Evolutionary conservation across 2,113 vertebrate genomes (phyloP).

Genomic region (Pelobates fuscus): DNA sequence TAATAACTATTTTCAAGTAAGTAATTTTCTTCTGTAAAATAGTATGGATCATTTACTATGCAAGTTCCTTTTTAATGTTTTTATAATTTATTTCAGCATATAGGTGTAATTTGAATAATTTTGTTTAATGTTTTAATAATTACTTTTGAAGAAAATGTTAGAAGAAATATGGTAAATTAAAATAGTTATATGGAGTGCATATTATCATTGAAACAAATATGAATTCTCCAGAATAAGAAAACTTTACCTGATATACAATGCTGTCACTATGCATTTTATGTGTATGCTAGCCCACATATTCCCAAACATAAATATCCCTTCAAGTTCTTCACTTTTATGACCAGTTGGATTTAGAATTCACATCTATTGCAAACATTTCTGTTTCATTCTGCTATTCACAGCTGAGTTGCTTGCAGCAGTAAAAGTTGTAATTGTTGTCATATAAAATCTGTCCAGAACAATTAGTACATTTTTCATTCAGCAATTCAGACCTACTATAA

Average conservation of each 20-base stretch:
- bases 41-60: too few species aligned
- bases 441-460: constrained; percentile 37
- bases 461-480: constrained; percentile 19
- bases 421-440: constrained; percentile 9
- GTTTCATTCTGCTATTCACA: constrained; percentile 15
- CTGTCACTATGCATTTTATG: constrained; percentile 25
- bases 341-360: constrained; percentile 9
- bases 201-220: too few species aligned
- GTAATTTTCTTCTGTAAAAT: too few species aligned
- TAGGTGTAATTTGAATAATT: too few species aligned
- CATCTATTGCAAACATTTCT: constrained; percentile 9
- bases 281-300: neutral
- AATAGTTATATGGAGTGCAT: too few species aligned
- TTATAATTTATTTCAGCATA: too few species aligned
- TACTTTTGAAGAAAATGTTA: too few species aligned
- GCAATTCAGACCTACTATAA: neutral
- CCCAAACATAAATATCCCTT: constrained; percentile 20
- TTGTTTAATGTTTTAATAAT: too few species aligned
- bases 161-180: too few species aligned
- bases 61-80: too few species aligned
- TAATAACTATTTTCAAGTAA: too few species aligned
- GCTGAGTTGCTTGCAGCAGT: constrained; percentile 4
- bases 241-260: neutral
- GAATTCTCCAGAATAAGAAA: neutral
- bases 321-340: constrained; percentile 17